These are phyloP conservation scores for Solenopsis invicta DNA, from an alignment of 1,140 invertebrate genomes.

Conservation along the genomic window DNA sequence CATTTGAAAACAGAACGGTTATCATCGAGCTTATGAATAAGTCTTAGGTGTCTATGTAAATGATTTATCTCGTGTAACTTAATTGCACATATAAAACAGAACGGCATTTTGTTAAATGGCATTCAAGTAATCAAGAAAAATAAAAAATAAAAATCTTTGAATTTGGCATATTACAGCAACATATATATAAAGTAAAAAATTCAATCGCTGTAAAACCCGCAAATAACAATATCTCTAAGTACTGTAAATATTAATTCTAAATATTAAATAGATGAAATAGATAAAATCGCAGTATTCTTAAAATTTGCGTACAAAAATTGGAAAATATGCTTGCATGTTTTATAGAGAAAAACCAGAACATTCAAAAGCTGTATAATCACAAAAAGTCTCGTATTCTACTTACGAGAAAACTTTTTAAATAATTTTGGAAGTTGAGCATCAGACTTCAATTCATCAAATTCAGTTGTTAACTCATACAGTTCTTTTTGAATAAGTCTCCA, in stretches of 20 bases:
- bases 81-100: neutral
- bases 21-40: slow-evolving; percentile 1
- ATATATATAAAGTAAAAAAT: too few relatives aligned
- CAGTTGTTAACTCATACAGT: neutral
- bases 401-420: neutral
- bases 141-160: too few relatives aligned
- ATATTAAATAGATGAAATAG: too few relatives aligned
- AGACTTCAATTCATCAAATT: neutral
- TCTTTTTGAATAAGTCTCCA: slow-evolving; percentile 8
- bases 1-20: neutral
- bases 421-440: slow-evolving; percentile 7
- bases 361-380: neutral
- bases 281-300: too few relatives aligned
- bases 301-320: neutral
- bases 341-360: neutral
- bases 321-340: neutral
- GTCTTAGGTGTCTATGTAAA: neutral
- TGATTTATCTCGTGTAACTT: neutral
- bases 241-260: too few relatives aligned
- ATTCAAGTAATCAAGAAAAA: too few relatives aligned
- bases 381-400: neutral
- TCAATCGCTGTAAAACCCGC: too few relatives aligned
- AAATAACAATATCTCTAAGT: too few relatives aligned
- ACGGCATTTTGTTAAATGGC: neutral
- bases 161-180: too few relatives aligned